Conservation (phyloP, 2,888 invertebrate genomes). For the Crossocerus cetratus region DNA sequence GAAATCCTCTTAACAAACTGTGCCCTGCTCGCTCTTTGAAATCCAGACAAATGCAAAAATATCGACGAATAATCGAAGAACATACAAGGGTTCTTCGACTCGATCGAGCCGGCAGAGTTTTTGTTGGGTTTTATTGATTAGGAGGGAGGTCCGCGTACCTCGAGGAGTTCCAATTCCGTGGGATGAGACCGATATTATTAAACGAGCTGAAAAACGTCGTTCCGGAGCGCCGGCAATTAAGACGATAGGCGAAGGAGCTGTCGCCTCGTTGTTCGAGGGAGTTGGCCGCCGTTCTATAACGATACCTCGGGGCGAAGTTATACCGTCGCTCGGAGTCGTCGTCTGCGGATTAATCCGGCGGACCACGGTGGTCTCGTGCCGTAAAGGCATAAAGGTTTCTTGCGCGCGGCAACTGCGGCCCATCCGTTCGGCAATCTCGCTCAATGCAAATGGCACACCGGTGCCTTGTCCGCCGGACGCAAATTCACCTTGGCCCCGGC, state of each 20-base stretch:
- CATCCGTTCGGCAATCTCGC: slow-evolving; percentile 17
- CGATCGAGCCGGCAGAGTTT: too few species aligned
- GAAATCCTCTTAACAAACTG: not conserved
- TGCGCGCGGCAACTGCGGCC: not conserved
- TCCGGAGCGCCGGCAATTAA: slow-evolving; percentile 46
- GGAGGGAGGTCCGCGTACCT: too few species aligned
- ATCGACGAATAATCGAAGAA: too few species aligned
- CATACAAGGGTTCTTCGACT: too few species aligned
- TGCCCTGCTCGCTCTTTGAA: too few species aligned
- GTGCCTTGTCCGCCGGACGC: not conserved
- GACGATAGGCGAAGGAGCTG: slow-evolving; percentile 42
- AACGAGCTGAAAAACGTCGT: slow-evolving; percentile 18
- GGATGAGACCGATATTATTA: slow-evolving; percentile 2
- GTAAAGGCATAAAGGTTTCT: slow-evolving; percentile 55
- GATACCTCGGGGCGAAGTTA: slow-evolving; percentile 58
- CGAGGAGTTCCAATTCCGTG: not conserved
- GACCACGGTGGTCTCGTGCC: slow-evolving; percentile 39
- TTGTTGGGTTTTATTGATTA: too few species aligned
- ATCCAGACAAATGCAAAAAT: too few species aligned
- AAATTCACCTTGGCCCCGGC: too few species aligned
- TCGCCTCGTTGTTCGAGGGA: slow-evolving; percentile 35
- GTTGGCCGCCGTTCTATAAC: slow-evolving; percentile 48
- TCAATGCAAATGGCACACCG: slow-evolving; percentile 20
- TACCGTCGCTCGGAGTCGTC: slow-evolving; percentile 53
- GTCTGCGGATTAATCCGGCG: slow-evolving; percentile 58